These are phyloP conservation scores for Notodonta ziczac DNA, from an alignment of 2,888 invertebrate genomes.

Conservation along the genomic window DNA sequence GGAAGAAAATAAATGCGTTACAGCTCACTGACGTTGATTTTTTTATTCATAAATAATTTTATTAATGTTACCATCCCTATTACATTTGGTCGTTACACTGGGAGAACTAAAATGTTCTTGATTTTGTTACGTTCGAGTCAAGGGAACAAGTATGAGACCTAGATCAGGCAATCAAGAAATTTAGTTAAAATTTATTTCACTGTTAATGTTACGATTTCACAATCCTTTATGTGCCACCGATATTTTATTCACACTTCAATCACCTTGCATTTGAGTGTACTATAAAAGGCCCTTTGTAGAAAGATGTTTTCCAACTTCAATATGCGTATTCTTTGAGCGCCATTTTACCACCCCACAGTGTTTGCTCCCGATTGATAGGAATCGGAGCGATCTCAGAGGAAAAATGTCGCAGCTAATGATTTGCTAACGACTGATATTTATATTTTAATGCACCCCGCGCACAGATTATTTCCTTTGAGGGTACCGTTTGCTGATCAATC, in stretches of 20 bases:
- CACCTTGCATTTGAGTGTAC: too few relatives aligned
- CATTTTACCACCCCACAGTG: constrained; percentile 38
- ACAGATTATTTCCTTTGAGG: constrained; percentile 82
- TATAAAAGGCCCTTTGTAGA: too few relatives aligned
- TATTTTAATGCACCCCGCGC: constrained; percentile 76
- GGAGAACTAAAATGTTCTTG: constrained; percentile 36
- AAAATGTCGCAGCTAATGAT: constrained; percentile 79
- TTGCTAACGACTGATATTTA: constrained; percentile 83
- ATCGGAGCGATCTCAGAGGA: constrained; percentile 63
- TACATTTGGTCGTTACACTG: constrained; percentile 33
- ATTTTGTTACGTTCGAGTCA: too few relatives aligned
- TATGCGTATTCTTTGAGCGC: not conserved
- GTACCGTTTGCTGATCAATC: constrained; percentile 58
- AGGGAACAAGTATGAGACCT: too few relatives aligned
- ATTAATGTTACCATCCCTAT: constrained; percentile 31
- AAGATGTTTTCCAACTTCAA: too few relatives aligned
- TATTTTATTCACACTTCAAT: too few relatives aligned
- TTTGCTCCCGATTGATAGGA: constrained; percentile 70
- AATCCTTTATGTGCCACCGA: too few relatives aligned
- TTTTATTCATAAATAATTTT: not conserved
- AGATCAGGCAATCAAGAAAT: too few relatives aligned
- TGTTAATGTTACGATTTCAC: too few relatives aligned
- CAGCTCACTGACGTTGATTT: too few relatives aligned
- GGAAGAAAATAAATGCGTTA: too few relatives aligned
- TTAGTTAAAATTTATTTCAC: too few relatives aligned